A percentile compares a stretch with the other conserved stretches of the same genome.
These are phyloP conservation scores for Pteronotus mesoamericanus DNA, from an alignment of 2,797 vertebrate genomes.

Conservation along the genomic window DNA sequence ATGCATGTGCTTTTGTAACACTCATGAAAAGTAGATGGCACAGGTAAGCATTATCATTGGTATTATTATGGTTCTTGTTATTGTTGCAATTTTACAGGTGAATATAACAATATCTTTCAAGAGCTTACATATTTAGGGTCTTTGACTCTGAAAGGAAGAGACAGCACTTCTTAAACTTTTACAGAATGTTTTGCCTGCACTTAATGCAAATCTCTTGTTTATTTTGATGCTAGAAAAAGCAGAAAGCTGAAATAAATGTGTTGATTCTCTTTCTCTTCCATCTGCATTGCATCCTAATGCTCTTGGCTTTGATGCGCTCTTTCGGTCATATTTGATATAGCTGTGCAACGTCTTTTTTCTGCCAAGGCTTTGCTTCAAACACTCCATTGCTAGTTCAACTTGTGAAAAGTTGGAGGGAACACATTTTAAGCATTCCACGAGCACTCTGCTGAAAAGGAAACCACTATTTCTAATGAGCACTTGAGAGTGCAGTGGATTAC, in stretches of 20 bases:
- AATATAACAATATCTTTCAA: neutral
- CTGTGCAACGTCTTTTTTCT: slow-evolving; percentile 76
- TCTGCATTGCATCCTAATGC: slow-evolving; percentile 70
- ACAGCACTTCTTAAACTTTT: neutral
- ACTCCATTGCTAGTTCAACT: slow-evolving; percentile 73
- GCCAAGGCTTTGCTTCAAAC: slow-evolving; percentile 81
- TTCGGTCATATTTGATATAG: slow-evolving; percentile 75
- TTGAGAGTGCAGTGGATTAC: slow-evolving; percentile 76
- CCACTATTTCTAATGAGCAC: slow-evolving; percentile 82
- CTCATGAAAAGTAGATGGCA: neutral
- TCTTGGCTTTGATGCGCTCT: slow-evolving; percentile 74
- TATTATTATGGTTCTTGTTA: neutral
- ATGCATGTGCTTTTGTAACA: neutral
- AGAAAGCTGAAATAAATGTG: slow-evolving; percentile 73
- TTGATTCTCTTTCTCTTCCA: slow-evolving; percentile 73
- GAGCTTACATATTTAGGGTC: neutral
- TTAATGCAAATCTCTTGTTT: slow-evolving; percentile 78
- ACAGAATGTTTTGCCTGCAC: slow-evolving; percentile 43
- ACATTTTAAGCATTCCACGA: slow-evolving; percentile 80
- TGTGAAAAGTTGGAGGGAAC: slow-evolving; percentile 81
- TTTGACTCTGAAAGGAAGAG: neutral
- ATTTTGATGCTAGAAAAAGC: slow-evolving; percentile 73
- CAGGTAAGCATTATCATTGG: neutral
- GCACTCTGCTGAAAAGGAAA: slow-evolving; percentile 80
- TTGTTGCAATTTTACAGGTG: neutral